These are phyloP conservation scores for Drosophila histrio DNA, from an alignment of 2,888 invertebrate species.

Conservation along the genomic window DNA sequence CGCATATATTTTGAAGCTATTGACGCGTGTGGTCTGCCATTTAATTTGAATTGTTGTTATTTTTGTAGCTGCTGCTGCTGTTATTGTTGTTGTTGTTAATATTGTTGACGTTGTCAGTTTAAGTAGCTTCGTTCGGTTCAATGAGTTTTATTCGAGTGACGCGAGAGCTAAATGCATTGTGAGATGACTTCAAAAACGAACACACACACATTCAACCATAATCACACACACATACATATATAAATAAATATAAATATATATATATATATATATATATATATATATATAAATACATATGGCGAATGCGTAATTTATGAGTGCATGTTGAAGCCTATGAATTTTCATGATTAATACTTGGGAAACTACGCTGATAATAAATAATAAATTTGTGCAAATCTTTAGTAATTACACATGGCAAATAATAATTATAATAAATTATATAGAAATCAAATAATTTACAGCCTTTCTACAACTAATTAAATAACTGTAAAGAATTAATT, in stretches of 20 bases:
- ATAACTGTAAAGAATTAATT: not conserved
- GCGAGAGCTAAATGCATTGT: constrained; percentile 26
- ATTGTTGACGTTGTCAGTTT: constrained; percentile 63
- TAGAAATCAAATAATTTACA: not conserved
- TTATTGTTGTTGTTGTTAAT: constrained; percentile 11
- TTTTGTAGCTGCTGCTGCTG: constrained; percentile 8
- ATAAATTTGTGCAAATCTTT: not conserved
- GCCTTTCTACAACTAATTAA: not conserved
- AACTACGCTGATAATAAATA: not conserved
- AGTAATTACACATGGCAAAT: not conserved
- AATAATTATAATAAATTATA: not conserved
- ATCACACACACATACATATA: not conserved
- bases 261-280: not conserved
- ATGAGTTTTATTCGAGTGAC: constrained; percentile 52
- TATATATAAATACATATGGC: not conserved
- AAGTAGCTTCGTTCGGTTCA: constrained; percentile 66
- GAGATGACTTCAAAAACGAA: constrained; percentile 5
- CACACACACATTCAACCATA: too few relatives aligned
- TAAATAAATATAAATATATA: not conserved
- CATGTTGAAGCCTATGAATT: constrained; percentile 14
- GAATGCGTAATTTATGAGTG: constrained; percentile 11
- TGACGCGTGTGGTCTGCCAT: constrained; percentile 55
- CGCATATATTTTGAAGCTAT: constrained; percentile 61
- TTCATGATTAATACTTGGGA: constrained; percentile 7
- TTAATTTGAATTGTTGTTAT: constrained; percentile 26